Percentiles rank a stretch among this genome's conserved stretches.
Evolutionary conservation across 2,797 vertebrate genomes (phyloP).

Genomic region (Lacerta agilis): DNA sequence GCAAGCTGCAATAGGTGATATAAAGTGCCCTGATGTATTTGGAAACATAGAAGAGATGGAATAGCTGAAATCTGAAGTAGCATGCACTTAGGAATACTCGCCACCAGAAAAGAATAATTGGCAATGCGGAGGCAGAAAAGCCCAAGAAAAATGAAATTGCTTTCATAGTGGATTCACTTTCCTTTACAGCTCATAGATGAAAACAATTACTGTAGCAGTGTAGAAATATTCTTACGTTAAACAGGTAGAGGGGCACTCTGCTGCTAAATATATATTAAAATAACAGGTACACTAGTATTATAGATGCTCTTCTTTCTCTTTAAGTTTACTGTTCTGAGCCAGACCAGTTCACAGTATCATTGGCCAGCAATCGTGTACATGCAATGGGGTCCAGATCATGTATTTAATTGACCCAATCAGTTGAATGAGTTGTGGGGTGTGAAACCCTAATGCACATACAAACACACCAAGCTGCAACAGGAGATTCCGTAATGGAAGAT

Average conservation of each 20-base stretch:
- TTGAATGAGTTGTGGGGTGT: background rate
- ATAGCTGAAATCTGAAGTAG: constrained; percentile 43
- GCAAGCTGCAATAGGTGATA: constrained; percentile 45
- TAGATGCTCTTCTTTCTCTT: background rate
- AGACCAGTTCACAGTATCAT: background rate
- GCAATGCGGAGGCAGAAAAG: constrained; percentile 55
- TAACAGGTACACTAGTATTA: background rate
- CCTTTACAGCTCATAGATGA: constrained; percentile 42
- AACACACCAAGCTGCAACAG: background rate
- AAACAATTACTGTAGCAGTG: background rate
- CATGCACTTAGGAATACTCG: constrained; percentile 60
- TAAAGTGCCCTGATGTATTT: constrained; percentile 54
- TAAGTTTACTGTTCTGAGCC: background rate
- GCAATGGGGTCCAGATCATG: background rate
- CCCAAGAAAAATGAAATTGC: constrained; percentile 50
- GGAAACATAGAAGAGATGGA: constrained; percentile 55
- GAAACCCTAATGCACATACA: background rate
- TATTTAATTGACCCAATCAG: background rate
- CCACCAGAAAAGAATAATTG: constrained; percentile 61
- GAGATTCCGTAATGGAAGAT: background rate
- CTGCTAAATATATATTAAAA: background rate
- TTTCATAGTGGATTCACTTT: constrained; percentile 66
- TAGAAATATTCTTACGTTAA: background rate
- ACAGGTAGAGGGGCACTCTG: too few relatives aligned
- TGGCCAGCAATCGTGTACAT: background rate